Evolutionary conservation across 1,140 invertebrate genomes (phyloP).

Genomic region (Cryptotermes secundus): DNA sequence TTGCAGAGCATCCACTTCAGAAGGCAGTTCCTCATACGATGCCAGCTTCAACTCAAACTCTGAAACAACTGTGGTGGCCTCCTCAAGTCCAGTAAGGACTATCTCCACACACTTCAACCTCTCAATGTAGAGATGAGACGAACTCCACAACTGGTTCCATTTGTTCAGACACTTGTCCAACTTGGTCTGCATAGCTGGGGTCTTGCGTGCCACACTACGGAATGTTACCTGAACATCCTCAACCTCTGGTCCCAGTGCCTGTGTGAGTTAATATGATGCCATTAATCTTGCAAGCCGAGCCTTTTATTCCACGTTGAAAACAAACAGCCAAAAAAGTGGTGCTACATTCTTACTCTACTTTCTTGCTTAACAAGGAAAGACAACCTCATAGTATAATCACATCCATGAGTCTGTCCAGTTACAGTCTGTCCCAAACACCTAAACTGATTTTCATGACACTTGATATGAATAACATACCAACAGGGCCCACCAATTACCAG

Average conservation of each 20-base stretch:
- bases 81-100: slow-evolving; percentile 84
- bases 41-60: slow-evolving; percentile 90
- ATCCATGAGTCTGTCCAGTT: no score
- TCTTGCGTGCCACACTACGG: slow-evolving; percentile 79
- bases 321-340: no score
- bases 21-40: slow-evolving; percentile 78
- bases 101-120: slow-evolving; percentile 89
- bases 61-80: slow-evolving; percentile 82
- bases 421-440: no score
- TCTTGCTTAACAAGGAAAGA: no score
- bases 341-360: neutral
- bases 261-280: slow-evolving; percentile 35
- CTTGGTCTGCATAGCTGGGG: slow-evolving; percentile 85
- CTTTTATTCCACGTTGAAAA: neutral
- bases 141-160: slow-evolving; percentile 88
- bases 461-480: no score
- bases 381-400: no score
- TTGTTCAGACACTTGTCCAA: slow-evolving; percentile 84
- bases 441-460: no score
- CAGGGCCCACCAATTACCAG: no score
- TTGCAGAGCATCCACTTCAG: slow-evolving; percentile 74
- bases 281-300: neutral
- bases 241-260: slow-evolving; percentile 73
- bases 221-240: slow-evolving; percentile 81
- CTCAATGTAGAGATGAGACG: slow-evolving; percentile 85